Evolutionary conservation across 2,888 invertebrate genomes (phyloP).

Genomic region (Drosophila suboccidentalis): DNA sequence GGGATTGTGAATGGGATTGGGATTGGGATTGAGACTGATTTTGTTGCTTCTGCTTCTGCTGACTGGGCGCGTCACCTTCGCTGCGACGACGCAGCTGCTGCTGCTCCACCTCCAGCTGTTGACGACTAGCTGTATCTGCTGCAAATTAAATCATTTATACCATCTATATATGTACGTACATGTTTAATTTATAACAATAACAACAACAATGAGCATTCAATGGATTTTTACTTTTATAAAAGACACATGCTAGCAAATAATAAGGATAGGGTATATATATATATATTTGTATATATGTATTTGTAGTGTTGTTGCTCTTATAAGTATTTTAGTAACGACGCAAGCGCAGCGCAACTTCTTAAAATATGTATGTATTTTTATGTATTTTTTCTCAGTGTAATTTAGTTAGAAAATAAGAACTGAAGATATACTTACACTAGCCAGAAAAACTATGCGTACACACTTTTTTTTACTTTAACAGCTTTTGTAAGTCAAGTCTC

Average conservation of each 20-base stretch:
- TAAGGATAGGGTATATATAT: slow-evolving; percentile 1
- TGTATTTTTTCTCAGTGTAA: slow-evolving; percentile 69
- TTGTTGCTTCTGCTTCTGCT: slow-evolving; percentile 77
- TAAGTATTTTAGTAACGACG: slow-evolving; percentile 28
- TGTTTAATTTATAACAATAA: slow-evolving; percentile 29
- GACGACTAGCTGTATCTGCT: slow-evolving; percentile 66
- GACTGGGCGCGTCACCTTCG: slow-evolving; percentile 87
- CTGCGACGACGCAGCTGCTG: slow-evolving; percentile 87
- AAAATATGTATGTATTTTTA: slow-evolving; percentile 5
- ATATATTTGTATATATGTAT: not conserved
- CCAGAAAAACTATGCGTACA: too few species aligned
- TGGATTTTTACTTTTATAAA: slow-evolving; percentile 5
- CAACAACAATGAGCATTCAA: slow-evolving; percentile 59
- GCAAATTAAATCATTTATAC: slow-evolving; percentile 12
- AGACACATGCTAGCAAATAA: slow-evolving; percentile 36
- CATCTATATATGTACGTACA: not conserved
- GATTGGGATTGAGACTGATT: slow-evolving; percentile 25
- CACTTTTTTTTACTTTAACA: too few species aligned
- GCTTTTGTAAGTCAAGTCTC: too few species aligned
- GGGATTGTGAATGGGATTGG: slow-evolving; percentile 17
- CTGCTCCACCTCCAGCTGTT: slow-evolving; percentile 79
- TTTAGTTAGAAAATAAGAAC: slow-evolving; percentile 43
- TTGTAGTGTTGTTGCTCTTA: not conserved
- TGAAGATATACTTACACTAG: slow-evolving; percentile 28
- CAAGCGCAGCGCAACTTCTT: slow-evolving; percentile 40